Base-by-base conservation (phyloP, 2,888 invertebrate species). In the Vesta saturnalis region DNA sequence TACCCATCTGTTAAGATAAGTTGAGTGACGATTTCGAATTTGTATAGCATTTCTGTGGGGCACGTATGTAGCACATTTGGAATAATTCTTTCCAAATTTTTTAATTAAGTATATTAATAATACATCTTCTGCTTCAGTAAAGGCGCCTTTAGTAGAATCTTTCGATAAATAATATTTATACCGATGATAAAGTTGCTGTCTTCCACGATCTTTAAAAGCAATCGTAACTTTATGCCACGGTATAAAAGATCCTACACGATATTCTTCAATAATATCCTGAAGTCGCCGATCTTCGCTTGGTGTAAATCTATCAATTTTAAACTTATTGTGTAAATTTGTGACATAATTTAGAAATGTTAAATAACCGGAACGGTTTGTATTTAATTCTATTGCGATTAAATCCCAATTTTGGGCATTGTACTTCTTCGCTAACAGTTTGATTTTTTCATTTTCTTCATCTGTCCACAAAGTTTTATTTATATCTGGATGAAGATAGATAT, bases 151-250 rank as follows among this genome's bases (percentile, higher is more conserved):
- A 60, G 85, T 86, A 19, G 85, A 77, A n/a, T 81, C 75, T 1
- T 84, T 83, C 1, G 23, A 15, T 6, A 85, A 73, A 65, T 82
- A 83, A 70, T 85, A 85, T 1, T 64, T 83, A 82, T 86, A 89
- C 8, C 86, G 82, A 64, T 88, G 87, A 74, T 92, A 91, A 10
- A 92, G 82, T 79, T 93, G 92, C 1, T 86, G 84, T 78, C 90
- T 90, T 0, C 89, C 88, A 71, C 90, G 86, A 67, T 88, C 86
- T 8, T 87, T 86, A 82, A 93, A 89, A 58, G 88, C 86, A 19
- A 86, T 85, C 0, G 88, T 85, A 5, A 94, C 89, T 78, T 88
- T 89, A 1, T 88, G 86, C 94, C 95, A 95, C 0, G 92, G 91
- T 71, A 94, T 91, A 54, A 87, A 88, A 67, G 88, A 85, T 15